Base-by-base conservation (phyloP, 2,797 vertebrate species). In the Sebastes itinus region DNA sequence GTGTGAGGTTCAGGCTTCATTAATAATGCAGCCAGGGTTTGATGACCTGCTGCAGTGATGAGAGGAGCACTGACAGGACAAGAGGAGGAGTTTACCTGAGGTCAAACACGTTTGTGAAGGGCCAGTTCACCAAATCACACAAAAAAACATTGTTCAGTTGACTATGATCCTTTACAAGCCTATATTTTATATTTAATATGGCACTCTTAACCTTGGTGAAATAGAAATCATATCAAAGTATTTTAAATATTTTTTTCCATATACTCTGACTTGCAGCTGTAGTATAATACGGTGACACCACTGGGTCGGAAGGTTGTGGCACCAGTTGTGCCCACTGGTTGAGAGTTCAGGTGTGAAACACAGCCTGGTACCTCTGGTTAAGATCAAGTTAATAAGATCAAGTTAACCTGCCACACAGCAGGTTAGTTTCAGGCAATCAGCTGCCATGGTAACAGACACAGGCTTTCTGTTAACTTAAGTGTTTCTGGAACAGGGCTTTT, bases 1-100 rank as follows among this genome's bases (percentile, higher is more conserved):
- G 79, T 81, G 81, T 75, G 69, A 93, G 84, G 74, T 92, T 91
- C 83, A 94, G 92, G 86, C 28, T 92, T 86, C 86, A 95, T 97
- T 85, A 97, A 97, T 96, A 96, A 97, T 96, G 92, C 90, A 97
- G 87, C 56, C 89, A 55, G 80, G 77, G 78, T 82, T 90, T 84
- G 75, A 80, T 84, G 84, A 88, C 75, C 80, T 72, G 32, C 14
- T 32, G 69, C 63, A 61, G 68, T 56, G 77, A 75, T 28, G 49
- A 73, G 64, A 72, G 30, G 61, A 71, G 71, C 64, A 55, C 22
- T 28, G 59, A 76, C 63, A 25, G 64, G 59, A 68, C 65, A 59
- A 27, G 22, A 63, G 60, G 13, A 38, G 59, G 32, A 35, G 79
- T 76, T 84, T 61, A 82, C 67, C 56, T 71, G 3, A 62, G 66